Base-by-base conservation (phyloP, 2,888 invertebrate species). In the Hyppa rectilinea region DNA sequence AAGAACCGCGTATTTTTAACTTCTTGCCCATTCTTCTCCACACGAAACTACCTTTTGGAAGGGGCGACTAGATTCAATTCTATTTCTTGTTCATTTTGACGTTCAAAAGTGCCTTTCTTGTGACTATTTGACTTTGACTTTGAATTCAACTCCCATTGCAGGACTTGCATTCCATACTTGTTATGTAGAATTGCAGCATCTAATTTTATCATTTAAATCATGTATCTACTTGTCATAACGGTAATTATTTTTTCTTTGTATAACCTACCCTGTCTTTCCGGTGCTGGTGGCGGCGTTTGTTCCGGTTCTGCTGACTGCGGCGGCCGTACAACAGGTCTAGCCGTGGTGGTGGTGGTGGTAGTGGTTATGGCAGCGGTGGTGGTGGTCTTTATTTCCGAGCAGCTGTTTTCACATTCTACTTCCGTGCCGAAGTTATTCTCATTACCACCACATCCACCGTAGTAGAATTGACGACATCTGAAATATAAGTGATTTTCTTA, bases 381-480 rank as follows among this genome's bases (percentile, higher is more conserved):
- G 40, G 93, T 92, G 47, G 90, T 81, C 20, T 87, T 83, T n/a
- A 75, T 79, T 34, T 92, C 94, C 75, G 96, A 96, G 89, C 98
- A 98, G 49, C 97, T 96, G 56, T 93, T 93, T 77, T 96, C 91
- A 85, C 98, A 99, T 59, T 97, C 97, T 55, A 96, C 92, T 89
- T 97, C 96, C 0, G 96, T 96, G 12, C 89, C 89, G 94, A 99
- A 99, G 88, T 98, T 98, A 92, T 99, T 99, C 43, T 96, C 97
- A 89, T 99, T 99, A 40, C 99, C 99, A 26, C 97, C 98, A 89
- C 99, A 99, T 20, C 99, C 99, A 17, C 99, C 99, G 90, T 97
- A 99, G 91, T 98, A 98, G 95, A 99, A 99, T 86, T 97, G 97
- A 62, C 97, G 96, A 91, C 99, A 99, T 72, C 96, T 94, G 78